Conservation (phyloP, 2,797 vertebrate genomes). For the Megaceryle alcyon region DNA sequence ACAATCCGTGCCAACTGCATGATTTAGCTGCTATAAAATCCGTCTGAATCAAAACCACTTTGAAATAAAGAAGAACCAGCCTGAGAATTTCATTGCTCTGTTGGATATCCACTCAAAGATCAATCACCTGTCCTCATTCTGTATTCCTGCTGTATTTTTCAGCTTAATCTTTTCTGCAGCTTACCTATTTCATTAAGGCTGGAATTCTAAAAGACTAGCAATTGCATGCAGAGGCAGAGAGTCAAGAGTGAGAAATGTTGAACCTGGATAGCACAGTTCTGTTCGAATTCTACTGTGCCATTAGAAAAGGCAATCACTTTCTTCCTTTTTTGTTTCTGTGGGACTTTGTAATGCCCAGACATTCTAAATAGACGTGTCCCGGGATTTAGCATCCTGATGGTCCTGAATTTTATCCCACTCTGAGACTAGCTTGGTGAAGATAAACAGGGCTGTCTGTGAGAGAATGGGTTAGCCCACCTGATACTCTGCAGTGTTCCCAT, state of each 20-base stretch:
- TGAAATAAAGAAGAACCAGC: conserved; percentile 79
- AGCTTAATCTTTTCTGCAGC: conserved; percentile 79
- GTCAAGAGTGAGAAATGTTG: conserved; percentile 45
- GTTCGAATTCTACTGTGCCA: conserved; percentile 37
- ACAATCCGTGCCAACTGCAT: conserved; percentile 77
- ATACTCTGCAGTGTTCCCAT: not conserved
- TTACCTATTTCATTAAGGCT: conserved; percentile 78
- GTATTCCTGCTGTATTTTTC: conserved; percentile 80
- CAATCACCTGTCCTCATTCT: conserved; percentile 81
- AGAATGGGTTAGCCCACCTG: not conserved
- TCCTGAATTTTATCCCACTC: not conserved
- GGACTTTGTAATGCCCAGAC: not conserved
- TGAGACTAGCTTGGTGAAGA: not conserved
- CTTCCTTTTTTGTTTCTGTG: conserved; percentile 26
- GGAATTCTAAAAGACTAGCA: conserved; percentile 76
- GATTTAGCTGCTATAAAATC: conserved; percentile 82
- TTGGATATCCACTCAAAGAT: conserved; percentile 81
- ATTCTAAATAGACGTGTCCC: not conserved
- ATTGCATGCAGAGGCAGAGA: conserved; percentile 57
- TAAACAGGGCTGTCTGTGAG: not conserved
- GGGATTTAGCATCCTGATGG: not conserved
- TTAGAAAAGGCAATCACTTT: conserved; percentile 58
- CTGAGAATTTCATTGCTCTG: conserved; percentile 81
- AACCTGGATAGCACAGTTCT: conserved; percentile 62
- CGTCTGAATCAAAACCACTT: conserved; percentile 80